Evolutionary conservation across 2,113 vertebrate species (phyloP).

Genomic region (Gymnorhina tibicen): DNA sequence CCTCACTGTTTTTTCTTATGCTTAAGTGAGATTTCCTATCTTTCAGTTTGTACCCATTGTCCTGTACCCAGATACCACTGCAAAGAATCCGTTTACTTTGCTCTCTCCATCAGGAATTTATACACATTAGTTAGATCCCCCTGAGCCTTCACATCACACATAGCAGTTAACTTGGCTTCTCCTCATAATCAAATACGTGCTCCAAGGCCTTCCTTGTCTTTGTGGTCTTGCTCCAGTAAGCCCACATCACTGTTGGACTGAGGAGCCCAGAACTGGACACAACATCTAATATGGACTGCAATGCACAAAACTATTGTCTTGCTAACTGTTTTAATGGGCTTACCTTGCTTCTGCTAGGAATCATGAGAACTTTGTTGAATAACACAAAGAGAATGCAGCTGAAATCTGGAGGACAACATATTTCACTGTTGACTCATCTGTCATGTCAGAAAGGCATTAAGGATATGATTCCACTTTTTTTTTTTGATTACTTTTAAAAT

Average conservation of each 20-base stretch:
- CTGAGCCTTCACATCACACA: neutral
- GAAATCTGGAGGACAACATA: neutral
- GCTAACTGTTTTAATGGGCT: neutral
- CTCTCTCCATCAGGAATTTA: neutral
- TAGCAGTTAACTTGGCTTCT: neutral
- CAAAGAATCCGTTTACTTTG: neutral
- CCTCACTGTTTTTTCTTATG: neutral
- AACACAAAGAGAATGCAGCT: neutral
- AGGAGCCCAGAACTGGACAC: neutral
- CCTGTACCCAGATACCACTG: neutral
- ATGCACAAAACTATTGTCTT: neutral
- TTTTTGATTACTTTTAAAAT: neutral
- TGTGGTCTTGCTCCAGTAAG: neutral
- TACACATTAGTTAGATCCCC: neutral
- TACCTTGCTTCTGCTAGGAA: neutral
- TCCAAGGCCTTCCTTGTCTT: neutral
- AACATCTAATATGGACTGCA: neutral
- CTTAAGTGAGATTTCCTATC: neutral
- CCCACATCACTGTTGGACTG: neutral
- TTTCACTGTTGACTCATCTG: neutral
- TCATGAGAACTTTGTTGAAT: neutral
- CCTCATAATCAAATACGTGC: fast-evolving
- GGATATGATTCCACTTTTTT: neutral
- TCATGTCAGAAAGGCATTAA: neutral
- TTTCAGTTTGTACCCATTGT: neutral